Evolutionary conservation across 2,888 invertebrate genomes (phyloP).

Genomic region (Cacoxenus indagator): DNA sequence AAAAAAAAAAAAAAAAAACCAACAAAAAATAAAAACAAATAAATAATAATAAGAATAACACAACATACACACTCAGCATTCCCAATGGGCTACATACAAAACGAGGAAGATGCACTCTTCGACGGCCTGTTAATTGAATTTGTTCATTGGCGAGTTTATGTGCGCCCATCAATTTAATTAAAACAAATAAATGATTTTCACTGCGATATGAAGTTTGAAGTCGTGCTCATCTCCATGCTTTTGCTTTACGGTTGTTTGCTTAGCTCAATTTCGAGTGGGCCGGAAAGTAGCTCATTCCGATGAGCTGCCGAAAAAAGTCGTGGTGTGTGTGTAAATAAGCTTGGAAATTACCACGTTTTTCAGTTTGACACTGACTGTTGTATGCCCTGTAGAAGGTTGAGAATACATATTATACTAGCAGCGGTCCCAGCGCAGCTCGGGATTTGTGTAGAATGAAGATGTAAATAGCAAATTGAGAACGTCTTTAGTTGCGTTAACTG

Average conservation of each 20-base stretch:
- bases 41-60: not conserved
- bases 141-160: not conserved
- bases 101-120: not conserved
- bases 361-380: no score
- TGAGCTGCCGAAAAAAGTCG: not conserved
- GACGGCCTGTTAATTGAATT: slow-evolving; percentile 1
- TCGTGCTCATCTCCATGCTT: not conserved
- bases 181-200: slow-evolving; percentile 13
- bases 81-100: slow-evolving; percentile 2
- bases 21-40: not conserved
- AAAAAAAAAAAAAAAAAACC: not conserved
- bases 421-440: no score
- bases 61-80: not conserved
- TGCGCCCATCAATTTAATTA: slow-evolving; percentile 16
- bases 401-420: no score
- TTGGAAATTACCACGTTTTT: no score
- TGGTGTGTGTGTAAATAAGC: not conserved
- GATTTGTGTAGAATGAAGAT: no score
- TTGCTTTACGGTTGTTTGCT: no score
- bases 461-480: no score
- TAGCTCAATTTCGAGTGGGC: not conserved
- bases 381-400: no score
- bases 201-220: not conserved
- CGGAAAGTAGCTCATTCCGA: not conserved
- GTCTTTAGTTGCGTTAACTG: no score